A percentile compares a stretch with the other conserved stretches of the same genome.
Evolutionary conservation across 2,797 vertebrate genomes (phyloP).

Genomic region (Labroides dimidiatus): DNA sequence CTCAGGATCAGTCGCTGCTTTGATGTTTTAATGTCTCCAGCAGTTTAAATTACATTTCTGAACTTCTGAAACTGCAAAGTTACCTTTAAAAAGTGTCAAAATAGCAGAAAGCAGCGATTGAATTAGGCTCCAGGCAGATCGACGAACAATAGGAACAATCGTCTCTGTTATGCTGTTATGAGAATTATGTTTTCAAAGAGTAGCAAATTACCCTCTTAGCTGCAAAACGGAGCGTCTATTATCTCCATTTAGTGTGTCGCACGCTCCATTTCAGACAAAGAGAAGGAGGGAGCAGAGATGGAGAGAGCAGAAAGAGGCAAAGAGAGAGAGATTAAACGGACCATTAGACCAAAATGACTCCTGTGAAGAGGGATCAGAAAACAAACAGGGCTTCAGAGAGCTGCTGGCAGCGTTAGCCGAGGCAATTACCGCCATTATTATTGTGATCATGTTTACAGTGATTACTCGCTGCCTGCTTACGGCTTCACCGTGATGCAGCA

Average conservation of each 20-base stretch:
- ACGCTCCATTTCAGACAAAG: slow-evolving; percentile 62
- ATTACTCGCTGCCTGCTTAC: slow-evolving; percentile 51
- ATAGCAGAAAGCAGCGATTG: slow-evolving; percentile 3
- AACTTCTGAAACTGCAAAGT: slow-evolving; percentile 10
- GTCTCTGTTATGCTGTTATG: slow-evolving; percentile 35
- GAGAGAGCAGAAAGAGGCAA: slow-evolving; percentile 26
- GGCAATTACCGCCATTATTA: slow-evolving; percentile 63
- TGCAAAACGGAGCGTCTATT: slow-evolving; percentile 59
- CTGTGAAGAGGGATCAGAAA: slow-evolving; percentile 74
- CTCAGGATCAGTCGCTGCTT: neutral
- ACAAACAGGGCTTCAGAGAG: slow-evolving; percentile 68
- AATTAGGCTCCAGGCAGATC: slow-evolving; percentile 31
- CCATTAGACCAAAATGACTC: slow-evolving; percentile 77
- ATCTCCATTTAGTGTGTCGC: slow-evolving; percentile 60
- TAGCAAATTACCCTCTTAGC: slow-evolving; percentile 66
- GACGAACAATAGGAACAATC: slow-evolving; percentile 45
- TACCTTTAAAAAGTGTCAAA: neutral
- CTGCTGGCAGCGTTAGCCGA: slow-evolving; percentile 43
- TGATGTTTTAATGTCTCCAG: neutral
- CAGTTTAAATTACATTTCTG: neutral
- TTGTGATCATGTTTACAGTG: slow-evolving; percentile 63
- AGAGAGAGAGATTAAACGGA: slow-evolving; percentile 64
- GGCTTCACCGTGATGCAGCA: slow-evolving; percentile 23
- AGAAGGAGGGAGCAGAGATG: slow-evolving; percentile 41
- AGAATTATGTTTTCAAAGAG: slow-evolving; percentile 68